Base-by-base conservation (phyloP, 2,888 invertebrate genomes). In the Phaonia tiefii region DNA sequence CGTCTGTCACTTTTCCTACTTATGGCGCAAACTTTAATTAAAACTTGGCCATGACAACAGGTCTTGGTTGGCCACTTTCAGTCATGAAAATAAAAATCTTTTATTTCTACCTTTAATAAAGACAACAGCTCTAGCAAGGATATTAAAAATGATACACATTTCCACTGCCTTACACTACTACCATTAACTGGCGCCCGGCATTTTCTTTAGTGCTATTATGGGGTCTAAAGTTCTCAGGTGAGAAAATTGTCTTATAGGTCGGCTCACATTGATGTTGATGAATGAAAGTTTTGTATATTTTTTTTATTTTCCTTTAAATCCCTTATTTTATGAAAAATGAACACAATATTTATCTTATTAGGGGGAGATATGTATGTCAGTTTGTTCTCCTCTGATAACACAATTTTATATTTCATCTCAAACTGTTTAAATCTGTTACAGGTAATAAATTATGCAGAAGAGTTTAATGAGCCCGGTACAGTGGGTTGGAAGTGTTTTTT, bases 1-100 rank as follows among this genome's bases (percentile, higher is more conserved):
- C 31, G 4, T 5, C 3, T 31, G 31, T 31, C 31, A 3, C 31
- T 31, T 31, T 31, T 31, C 3, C 31, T 31, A 5, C 4, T 3
- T 31, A 31, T 74, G 76, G 76, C 71, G 74, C 71, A 81, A n/a
- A 69, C 71, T 81, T 81, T 81, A 81, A 78, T 81, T 75, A 78
- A 81, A 63, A 75, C 20, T 75, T 77, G 46, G 37, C 67, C 67
- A 78, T 77, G 71, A 77, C 17, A 80, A 58, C 66, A 37, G 13
- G 65, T 51, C 11, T 46, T 66, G 11, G 17, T 58, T 25, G 17
- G n/a, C 20, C 20, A 49, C 63, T 56, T 67, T 25, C 63, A 25
- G 54, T 10, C n/a, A 44, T 2, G 20, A 65, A 7, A 5, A 31
- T 31, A 31, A 5, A 31, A 8, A 8, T 31, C 3, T 3, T 31